Percentiles rank a stretch among this genome's conserved stretches.
phyloP scores from a whole-genome alignment of 2,888 invertebrate species.

The Oligia latruncula region DNA sequence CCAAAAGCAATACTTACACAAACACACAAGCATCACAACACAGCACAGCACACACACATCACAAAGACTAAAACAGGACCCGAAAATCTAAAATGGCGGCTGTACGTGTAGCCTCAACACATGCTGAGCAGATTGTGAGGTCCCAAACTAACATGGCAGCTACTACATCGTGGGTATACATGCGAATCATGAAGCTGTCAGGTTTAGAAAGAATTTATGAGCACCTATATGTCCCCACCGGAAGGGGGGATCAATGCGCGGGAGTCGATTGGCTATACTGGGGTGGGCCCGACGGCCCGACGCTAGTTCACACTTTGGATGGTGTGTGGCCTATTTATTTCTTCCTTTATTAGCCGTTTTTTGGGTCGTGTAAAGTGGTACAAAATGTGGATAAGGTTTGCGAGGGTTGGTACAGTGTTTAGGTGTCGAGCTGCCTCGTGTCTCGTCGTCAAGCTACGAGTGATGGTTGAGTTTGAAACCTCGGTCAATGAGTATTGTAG shows the following conservation, averaged over 20 bases:
- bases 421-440: not conserved
- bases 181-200: conserved; percentile 86
- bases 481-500: not conserved
- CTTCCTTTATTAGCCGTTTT: conserved; percentile 35
- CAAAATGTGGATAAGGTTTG: not conserved
- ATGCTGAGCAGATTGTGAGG: conserved; percentile 75
- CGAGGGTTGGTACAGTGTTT: not conserved
- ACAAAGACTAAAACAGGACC: conserved; percentile 62
- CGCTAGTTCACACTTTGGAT: conserved; percentile 37
- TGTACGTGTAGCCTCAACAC: conserved; percentile 81
- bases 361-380: conserved; percentile 43
- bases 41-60: conserved; percentile 67
- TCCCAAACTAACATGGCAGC: conserved; percentile 70
- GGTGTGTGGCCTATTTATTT: conserved; percentile 29
- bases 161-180: conserved; percentile 78
- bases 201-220: conserved; percentile 88
- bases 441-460: not conserved
- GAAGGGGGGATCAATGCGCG: conserved; percentile 75
- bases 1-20: conserved; percentile 68
- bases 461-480: not conserved
- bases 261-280: conserved; percentile 66
- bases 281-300: conserved; percentile 56
- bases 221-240: conserved; percentile 82
- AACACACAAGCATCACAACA: conserved; percentile 72
- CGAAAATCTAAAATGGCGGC: conserved; percentile 74